Conservation (phyloP, 2,797 vertebrate species). For the Sciurus vulgaris region DNA sequence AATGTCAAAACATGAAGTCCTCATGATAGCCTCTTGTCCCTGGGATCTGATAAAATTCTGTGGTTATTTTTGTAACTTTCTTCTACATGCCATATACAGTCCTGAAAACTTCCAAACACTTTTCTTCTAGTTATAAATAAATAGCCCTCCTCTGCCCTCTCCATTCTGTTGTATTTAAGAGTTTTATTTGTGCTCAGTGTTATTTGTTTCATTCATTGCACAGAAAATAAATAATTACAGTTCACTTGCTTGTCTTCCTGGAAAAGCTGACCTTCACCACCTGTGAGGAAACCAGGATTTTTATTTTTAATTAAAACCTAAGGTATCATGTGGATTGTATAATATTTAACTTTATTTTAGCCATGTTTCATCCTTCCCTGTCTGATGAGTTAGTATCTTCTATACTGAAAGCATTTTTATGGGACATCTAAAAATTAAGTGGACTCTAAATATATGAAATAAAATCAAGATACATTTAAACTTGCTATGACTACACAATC, state of each 20-base stretch:
- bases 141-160: not conserved
- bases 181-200: not conserved
- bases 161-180: not conserved
- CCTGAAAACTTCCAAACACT: not conserved
- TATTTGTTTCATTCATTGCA: not conserved
- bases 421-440: constrained; percentile 37
- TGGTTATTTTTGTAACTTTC: not conserved
- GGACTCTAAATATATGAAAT: not conserved
- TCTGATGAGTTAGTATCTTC: constrained; percentile 11
- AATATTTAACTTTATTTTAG: constrained; percentile 32
- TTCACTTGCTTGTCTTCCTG: not conserved
- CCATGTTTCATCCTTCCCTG: not conserved
- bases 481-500: not conserved
- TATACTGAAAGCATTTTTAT: constrained; percentile 33
- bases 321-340: not conserved
- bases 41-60: not conserved
- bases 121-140: not conserved
- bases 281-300: not conserved
- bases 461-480: constrained; percentile 10
- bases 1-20: not conserved
- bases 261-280: not conserved
- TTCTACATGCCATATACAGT: not conserved
- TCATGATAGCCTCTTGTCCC: not conserved
- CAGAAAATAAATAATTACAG: not conserved
- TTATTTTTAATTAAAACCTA: constrained; percentile 50